These are phyloP conservation scores for Sminthurides aquaticus DNA, from an alignment of 2,888 invertebrate genomes.

Conservation along the genomic window DNA sequence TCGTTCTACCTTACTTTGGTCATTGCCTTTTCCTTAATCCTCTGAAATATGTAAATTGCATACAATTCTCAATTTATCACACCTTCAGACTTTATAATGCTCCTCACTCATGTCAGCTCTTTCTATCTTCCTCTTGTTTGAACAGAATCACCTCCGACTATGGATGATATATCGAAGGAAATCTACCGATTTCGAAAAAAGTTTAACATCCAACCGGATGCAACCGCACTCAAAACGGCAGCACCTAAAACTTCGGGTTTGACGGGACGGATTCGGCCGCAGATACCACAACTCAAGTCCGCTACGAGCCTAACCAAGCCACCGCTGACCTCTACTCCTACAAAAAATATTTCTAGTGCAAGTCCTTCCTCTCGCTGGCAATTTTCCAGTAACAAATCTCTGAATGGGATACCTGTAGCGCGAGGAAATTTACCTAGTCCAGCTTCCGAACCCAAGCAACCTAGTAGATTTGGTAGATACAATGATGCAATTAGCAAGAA, in stretches of 20 bases:
- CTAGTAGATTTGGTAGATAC: constrained; percentile 16
- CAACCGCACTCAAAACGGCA: constrained; percentile 6
- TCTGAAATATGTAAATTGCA: too few species aligned
- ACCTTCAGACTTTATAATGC: too few species aligned
- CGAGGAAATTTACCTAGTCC: background rate
- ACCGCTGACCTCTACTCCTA: constrained; percentile 30
- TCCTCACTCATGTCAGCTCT: too few species aligned
- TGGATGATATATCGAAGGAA: constrained; percentile 43
- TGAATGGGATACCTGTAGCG: background rate
- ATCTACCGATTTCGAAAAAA: constrained; percentile 43
- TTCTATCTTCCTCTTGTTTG: too few species aligned
- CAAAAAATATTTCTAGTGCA: constrained; percentile 15
- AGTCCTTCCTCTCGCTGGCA: constrained; percentile 12
- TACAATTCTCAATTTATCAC: too few species aligned
- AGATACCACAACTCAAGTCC: constrained; percentile 1
- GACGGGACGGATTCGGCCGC: background rate
- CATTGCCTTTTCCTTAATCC: too few species aligned
- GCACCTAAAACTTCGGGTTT: background rate
- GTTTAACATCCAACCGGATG: constrained; percentile 39
- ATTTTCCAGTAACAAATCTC: background rate
- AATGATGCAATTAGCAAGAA: constrained; percentile 9
- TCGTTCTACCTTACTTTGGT: too few species aligned
- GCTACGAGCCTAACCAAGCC: background rate
- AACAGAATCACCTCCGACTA: constrained; percentile 42
- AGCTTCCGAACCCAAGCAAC: constrained; percentile 3